Evolutionary conservation across 2,113 vertebrate genomes (phyloP), one percentile per base, ranked within the genome.

Genomic region (Mola mola): DNA sequence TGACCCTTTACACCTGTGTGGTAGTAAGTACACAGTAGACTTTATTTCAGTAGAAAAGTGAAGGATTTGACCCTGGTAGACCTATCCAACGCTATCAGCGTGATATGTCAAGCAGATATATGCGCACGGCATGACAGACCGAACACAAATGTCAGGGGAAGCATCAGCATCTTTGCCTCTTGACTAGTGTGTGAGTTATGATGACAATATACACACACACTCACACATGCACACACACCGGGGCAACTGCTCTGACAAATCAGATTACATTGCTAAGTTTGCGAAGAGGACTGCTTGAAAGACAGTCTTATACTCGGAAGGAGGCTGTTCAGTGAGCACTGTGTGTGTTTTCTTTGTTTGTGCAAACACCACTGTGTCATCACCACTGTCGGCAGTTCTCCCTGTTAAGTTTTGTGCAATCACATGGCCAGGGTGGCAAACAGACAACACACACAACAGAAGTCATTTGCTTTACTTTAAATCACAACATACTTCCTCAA

Each of bases 301-400:
- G 41, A 12, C 43, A 47, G 17, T 42, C n/a, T 49, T 13, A 17
- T 20, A 28, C 44, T 47, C 21, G 5, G 8, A 43, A 44, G 26
- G n/a, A 64, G 15, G 48, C 44, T 37, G 58, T 8, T 73, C 46
- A 73, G 3, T 61, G 52, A 61, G 48, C 34, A 20, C 28, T 56
- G 24, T 42, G 71, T 47, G 46, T 41, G 58, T 50, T 66, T n/a
- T n/a, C n/a, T n/a, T 28, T 42, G 28, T 57, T 29, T 51, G 51
- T 48, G 52, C 17, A 11, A 19, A 26, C 17, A 7, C 13, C 11
- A 15, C 9, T 33, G 46, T 55, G 62, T 42, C 48, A 25, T 78
- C 65, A 75, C 40, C 51, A 17, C 56, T 49, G 65, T 82, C 80
- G 76, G 69, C 62, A 74, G 73, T 59, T 79, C 55, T 55, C 49